Evolutionary conservation across 2,113 vertebrate genomes (phyloP).

Genomic region (Oncorhynchus keta): DNA sequence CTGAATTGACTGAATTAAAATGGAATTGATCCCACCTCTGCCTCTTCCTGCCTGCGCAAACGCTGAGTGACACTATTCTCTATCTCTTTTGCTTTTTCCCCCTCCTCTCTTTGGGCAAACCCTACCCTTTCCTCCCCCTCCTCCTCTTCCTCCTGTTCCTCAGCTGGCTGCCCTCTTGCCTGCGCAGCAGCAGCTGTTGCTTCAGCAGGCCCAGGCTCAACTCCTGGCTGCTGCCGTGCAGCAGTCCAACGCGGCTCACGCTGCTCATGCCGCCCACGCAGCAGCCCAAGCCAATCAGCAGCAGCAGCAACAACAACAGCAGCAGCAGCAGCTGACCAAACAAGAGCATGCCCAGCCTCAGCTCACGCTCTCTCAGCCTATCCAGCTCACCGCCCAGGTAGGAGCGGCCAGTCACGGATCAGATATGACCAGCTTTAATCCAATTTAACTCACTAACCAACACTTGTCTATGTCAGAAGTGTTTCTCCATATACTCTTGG

Average conservation of each 20-base stretch:
- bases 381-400: slow-evolving; percentile 93
- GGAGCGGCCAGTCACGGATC: neutral
- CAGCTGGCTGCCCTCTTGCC: slow-evolving; percentile 88
- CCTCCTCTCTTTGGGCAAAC: neutral
- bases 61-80: neutral
- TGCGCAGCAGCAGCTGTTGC: slow-evolving; percentile 86
- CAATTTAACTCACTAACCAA: neutral
- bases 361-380: slow-evolving; percentile 85
- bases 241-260: slow-evolving; percentile 82
- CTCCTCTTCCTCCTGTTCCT: neutral
- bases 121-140: neutral
- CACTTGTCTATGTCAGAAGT: neutral
- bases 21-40: neutral
- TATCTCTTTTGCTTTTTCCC: neutral
- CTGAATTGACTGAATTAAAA: no score
- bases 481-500: no score
- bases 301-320: slow-evolving; percentile 34
- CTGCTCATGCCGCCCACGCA: slow-evolving; percentile 66
- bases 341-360: slow-evolving; percentile 73
- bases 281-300: slow-evolving; percentile 67
- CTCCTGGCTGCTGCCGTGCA: slow-evolving; percentile 86
- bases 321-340: slow-evolving; percentile 53
- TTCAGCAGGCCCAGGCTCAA: slow-evolving; percentile 89
- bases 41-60: neutral
- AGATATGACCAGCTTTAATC: neutral